phyloP scores from a whole-genome alignment of 2,888 invertebrate species.

The Xestia xanthographa region DNA sequence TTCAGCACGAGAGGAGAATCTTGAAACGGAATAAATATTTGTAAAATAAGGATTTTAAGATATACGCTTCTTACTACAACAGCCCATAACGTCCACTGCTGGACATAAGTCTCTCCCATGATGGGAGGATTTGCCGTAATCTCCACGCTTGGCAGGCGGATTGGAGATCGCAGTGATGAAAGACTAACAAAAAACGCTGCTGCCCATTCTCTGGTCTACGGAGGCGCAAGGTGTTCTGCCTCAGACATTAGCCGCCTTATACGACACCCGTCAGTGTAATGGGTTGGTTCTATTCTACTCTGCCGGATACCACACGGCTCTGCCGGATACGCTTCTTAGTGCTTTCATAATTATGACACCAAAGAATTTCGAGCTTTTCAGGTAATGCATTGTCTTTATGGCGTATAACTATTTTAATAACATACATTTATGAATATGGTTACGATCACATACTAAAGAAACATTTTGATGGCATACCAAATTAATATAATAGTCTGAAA shows the following conservation, averaged over 20 bases:
- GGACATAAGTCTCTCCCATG: too few species aligned
- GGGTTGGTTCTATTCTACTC: too few species aligned
- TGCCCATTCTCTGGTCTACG: too few species aligned
- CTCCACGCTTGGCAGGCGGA: too few species aligned
- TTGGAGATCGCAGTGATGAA: too few species aligned
- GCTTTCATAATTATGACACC: background rate
- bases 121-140: too few species aligned
- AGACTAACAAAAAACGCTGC: too few species aligned
- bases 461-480: slow-evolving; percentile 16
- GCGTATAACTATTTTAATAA: background rate
- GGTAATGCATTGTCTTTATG: background rate
- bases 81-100: too few species aligned
- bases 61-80: background rate
- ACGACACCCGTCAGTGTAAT: too few species aligned
- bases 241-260: too few species aligned
- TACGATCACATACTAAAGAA: slow-evolving; percentile 3
- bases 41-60: background rate
- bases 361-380: background rate
- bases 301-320: too few species aligned
- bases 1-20: background rate
- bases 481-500: slow-evolving; percentile 17
- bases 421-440: background rate
- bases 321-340: background rate
- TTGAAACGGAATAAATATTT: background rate
- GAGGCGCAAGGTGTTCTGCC: too few species aligned